A percentile compares a stretch with the other conserved stretches of the same genome.
These are phyloP conservation scores for Amblyjoppa fuscipennis DNA, from an alignment of 2,888 invertebrate species.

Conservation along the genomic window DNA sequence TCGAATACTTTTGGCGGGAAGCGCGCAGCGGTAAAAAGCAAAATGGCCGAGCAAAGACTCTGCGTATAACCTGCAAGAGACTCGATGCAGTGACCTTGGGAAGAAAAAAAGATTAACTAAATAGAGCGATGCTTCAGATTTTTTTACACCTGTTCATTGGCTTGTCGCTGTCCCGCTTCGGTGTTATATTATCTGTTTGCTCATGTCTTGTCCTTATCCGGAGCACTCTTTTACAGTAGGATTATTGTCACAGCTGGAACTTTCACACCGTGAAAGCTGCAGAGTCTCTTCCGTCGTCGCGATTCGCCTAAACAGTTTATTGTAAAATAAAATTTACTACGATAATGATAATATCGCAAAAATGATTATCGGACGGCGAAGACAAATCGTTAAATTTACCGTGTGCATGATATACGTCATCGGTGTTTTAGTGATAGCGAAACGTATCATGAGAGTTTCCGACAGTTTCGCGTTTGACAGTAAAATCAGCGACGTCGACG, in stretches of 20 bases:
- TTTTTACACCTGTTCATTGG: slow-evolving; percentile 14
- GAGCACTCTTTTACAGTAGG: not conserved
- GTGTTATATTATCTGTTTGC: not conserved
- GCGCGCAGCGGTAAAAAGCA: too few species aligned
- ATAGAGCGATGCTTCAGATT: too few species aligned
- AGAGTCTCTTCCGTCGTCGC: not conserved
- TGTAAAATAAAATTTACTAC: not conserved
- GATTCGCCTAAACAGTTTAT: not conserved
- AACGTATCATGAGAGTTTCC: slow-evolving; percentile 66
- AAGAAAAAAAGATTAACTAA: too few species aligned
- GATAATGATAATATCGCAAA: slow-evolving; percentile 63
- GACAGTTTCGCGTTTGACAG: slow-evolving; percentile 62
- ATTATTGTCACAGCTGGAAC: not conserved
- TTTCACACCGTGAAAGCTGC: slow-evolving; percentile 4
- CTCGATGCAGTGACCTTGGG: too few species aligned
- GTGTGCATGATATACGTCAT: slow-evolving; percentile 72
- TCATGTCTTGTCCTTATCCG: not conserved
- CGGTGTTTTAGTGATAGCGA: slow-evolving; percentile 72
- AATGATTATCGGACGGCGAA: slow-evolving; percentile 72
- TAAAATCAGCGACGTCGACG: not conserved
- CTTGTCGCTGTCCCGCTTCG: not conserved
- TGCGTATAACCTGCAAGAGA: too few species aligned
- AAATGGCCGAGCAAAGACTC: too few species aligned
- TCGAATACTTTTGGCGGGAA: too few species aligned
- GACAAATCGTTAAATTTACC: slow-evolving; percentile 67